phyloP scores from a whole-genome alignment of 2,113 vertebrate genomes.

The Indicator maculatus region DNA sequence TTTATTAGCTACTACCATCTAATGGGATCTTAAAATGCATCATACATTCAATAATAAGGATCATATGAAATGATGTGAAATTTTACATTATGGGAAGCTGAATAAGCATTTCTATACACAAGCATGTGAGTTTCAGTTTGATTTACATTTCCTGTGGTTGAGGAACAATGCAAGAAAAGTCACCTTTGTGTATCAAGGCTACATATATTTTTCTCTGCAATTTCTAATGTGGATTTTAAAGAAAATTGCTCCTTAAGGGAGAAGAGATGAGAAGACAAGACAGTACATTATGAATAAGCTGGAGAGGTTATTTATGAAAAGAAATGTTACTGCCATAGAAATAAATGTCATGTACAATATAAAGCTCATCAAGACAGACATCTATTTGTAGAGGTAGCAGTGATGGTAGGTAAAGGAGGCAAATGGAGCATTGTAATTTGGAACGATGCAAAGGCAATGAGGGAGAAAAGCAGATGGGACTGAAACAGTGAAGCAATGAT shows the following conservation, averaged over 20 bases:
- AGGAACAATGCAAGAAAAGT: not conserved
- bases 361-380: not conserved
- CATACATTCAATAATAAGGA: not conserved
- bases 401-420: not conserved
- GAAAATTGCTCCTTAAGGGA: not conserved
- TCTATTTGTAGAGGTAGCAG: not conserved
- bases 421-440: not conserved
- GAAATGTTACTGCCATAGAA: not conserved
- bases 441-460: not conserved
- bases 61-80: not conserved
- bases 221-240: conserved; percentile 5
- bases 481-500: not conserved
- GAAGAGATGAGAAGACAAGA: not conserved
- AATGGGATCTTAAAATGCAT: not conserved
- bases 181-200: not conserved
- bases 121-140: not conserved
- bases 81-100: not conserved
- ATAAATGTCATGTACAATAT: not conserved
- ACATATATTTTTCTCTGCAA: not conserved
- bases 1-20: not conserved
- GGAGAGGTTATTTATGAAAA: not conserved
- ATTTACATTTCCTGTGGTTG: not conserved
- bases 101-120: not conserved
- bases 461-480: not conserved
- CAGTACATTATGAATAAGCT: not conserved